These are phyloP conservation scores for Phalacrocorax carbo DNA, from an alignment of 2,113 vertebrate species.

Conservation along the genomic window DNA sequence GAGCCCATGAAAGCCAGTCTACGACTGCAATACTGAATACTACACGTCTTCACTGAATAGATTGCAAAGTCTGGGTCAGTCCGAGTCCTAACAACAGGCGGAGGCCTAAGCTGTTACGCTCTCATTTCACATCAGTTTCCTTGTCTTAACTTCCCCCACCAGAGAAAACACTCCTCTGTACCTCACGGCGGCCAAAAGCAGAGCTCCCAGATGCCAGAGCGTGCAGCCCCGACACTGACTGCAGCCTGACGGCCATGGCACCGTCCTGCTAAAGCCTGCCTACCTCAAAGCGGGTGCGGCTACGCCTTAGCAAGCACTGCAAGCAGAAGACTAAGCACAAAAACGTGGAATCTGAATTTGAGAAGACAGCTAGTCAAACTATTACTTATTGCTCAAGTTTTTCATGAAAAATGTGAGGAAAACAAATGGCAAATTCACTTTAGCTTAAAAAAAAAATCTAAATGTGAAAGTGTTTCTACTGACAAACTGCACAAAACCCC, in stretches of 20 bases:
- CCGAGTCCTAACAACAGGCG: not conserved
- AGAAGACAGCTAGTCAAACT: not conserved
- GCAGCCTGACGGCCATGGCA: fast-evolving
- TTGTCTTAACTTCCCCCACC: not conserved
- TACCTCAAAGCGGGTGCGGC: fast-evolving
- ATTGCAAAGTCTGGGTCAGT: not conserved
- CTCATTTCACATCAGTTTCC: not conserved
- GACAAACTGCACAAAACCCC: not conserved
- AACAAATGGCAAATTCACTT: not conserved
- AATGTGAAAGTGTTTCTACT: not conserved
- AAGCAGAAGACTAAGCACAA: not conserved
- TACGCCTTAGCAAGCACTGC: not conserved
- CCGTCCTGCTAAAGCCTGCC: fast-evolving
- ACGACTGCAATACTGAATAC: not conserved
- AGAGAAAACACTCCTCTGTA: not conserved
- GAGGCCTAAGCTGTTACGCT: not conserved
- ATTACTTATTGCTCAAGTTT: not conserved
- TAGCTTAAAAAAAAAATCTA: not conserved
- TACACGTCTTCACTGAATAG: not conserved
- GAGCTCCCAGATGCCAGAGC: not conserved
- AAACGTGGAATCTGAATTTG: not conserved
- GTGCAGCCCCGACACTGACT: not conserved
- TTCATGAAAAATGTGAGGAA: not conserved
- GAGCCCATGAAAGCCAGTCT: not conserved
- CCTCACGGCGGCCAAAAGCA: not conserved